Evolutionary conservation across 2,113 vertebrate genomes (phyloP), one percentile per base, ranked within the genome.

Genomic region (Hiodon alosoides): DNA sequence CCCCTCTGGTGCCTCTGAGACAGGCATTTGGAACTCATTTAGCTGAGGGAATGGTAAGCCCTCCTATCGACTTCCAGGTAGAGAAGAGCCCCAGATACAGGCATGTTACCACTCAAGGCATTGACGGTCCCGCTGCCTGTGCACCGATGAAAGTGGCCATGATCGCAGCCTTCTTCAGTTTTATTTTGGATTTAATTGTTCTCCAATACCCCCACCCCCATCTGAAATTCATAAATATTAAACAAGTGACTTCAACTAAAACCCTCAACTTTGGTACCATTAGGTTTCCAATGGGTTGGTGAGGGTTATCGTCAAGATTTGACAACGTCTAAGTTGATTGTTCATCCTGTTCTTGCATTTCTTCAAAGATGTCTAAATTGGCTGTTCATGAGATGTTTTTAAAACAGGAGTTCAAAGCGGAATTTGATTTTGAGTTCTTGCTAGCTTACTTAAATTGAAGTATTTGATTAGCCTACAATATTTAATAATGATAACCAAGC

Each of bases 11-110:
- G 76, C 64, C 64, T 31, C 70, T 61, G 51, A 73, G 54, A 16
- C 7, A 16, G 64, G 48, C 55, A 73, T 73, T 73, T 67, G 64
- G 76, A 72, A 66, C n/a, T 77, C 16, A 71, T 76, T 71, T 67
- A 71, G 60, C 60, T 51, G 14, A 47, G 67, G 60, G 10, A 11
- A 52, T 68, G 14, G 31, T 60, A 57, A 50, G 7, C n/a, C 71
- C 57, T 31, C 31, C 58, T 50, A 11, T 72, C 71, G 11, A 50
- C 68, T 69, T 71, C 54, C 46, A 58, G 70, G 70, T 31, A 50
- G 17, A 60, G 17, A 60, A 52, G 46, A 47, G 54, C 52, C 7
- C 3, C 53, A 67, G 11, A 52, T 64, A 71, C 5, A 69, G 61
- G 61, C 53, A 55, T 7, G 10, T 8, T 4, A 48, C 11, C 70